Percentiles rank a stretch among this genome's conserved stretches.
Evolutionary conservation across 2,113 vertebrate species (phyloP).

Genomic region (Gracilinanus agilis): DNA sequence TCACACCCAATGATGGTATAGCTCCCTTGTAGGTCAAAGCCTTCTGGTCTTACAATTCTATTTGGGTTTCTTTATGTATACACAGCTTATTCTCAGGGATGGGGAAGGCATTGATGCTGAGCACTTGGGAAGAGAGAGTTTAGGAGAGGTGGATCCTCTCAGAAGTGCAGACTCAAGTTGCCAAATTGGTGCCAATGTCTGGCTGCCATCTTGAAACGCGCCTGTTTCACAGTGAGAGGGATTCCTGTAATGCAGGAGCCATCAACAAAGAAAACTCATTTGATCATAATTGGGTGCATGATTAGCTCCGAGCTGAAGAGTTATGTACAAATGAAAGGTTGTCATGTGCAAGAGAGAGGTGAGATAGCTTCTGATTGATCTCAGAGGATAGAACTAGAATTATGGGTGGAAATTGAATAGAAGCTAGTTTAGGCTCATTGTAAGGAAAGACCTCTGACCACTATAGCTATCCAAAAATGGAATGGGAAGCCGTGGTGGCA

Average conservation of each 20-base stretch:
- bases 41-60: background rate
- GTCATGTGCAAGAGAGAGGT: background rate
- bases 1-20: background rate
- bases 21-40: background rate
- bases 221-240: background rate
- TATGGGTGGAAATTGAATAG: background rate
- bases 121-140: background rate
- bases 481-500: background rate
- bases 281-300: background rate
- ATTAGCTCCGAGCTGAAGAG: background rate
- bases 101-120: background rate
- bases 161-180: background rate
- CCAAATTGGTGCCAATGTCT: background rate
- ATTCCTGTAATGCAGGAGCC: background rate
- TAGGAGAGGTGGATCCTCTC: background rate
- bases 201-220: background rate
- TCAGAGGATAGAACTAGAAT: background rate
- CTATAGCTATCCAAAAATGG: background rate
- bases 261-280: background rate
- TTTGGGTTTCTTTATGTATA: background rate
- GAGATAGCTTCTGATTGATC: background rate
- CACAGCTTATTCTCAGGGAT: background rate
- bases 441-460: background rate
- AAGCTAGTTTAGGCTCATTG: too few relatives aligned
- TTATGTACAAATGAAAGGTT: background rate